These are phyloP conservation scores for Chymomyza costata DNA, from an alignment of 1,140 invertebrate species.

Conservation along the genomic window DNA sequence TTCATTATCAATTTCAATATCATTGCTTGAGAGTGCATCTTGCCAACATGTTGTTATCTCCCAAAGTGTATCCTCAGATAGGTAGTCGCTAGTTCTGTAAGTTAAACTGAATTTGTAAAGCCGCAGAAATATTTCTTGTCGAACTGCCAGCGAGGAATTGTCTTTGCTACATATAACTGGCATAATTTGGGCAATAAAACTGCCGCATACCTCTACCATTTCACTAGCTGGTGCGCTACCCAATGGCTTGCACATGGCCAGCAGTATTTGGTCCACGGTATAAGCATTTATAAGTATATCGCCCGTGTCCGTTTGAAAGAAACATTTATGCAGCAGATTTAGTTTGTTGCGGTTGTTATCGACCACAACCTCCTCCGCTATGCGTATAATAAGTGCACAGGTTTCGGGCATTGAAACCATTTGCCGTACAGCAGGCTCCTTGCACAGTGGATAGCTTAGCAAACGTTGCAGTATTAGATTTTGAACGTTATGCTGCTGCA, in stretches of 20 bases:
- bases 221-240: slow-evolving; percentile 42
- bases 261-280: slow-evolving; percentile 76
- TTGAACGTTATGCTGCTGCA: slow-evolving; percentile 42
- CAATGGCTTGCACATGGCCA: slow-evolving; percentile 69
- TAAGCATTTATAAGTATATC: slow-evolving; percentile 76
- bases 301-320: slow-evolving; percentile 68
- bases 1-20: slow-evolving; percentile 50
- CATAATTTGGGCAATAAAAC: slow-evolving; percentile 76
- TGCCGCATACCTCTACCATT: slow-evolving; percentile 76
- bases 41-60: slow-evolving; percentile 78
- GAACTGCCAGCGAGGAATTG: slow-evolving; percentile 61
- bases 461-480: slow-evolving; percentile 76
- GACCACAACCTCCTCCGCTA: slow-evolving; percentile 70
- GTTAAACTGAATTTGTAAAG: slow-evolving; percentile 75
- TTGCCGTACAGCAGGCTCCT: slow-evolving; percentile 75
- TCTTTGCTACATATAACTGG: slow-evolving; percentile 72
- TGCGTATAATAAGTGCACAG: slow-evolving; percentile 70
- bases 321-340: slow-evolving; percentile 75
- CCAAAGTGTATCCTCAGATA: slow-evolving; percentile 76
- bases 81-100: slow-evolving; percentile 50
- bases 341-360: slow-evolving; percentile 74
- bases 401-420: slow-evolving; percentile 76
- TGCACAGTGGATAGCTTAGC: slow-evolving; percentile 76
- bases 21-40: slow-evolving; percentile 75
- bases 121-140: slow-evolving; percentile 74